These are phyloP conservation scores for Euura saliciscinereae DNA, from an alignment of 1,140 invertebrate species.

Conservation along the genomic window DNA sequence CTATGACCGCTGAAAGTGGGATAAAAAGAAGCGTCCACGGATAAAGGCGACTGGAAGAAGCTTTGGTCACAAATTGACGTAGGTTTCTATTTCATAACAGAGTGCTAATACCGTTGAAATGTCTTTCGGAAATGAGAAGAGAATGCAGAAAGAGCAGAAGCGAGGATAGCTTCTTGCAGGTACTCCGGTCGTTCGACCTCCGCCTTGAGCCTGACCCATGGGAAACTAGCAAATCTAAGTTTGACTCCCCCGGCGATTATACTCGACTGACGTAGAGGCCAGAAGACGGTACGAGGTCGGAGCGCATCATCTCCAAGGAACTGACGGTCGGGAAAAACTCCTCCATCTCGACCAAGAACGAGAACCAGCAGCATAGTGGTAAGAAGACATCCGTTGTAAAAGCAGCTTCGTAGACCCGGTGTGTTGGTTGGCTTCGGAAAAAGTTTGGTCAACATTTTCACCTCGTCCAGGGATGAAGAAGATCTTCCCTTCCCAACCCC, in stretches of 20 bases:
- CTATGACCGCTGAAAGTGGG: no score
- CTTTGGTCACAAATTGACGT: no score
- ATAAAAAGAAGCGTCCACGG: no score
- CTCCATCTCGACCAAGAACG: not conserved
- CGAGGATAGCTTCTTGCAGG: no score
- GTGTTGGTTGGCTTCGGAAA: not conserved
- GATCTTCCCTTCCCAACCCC: no score
- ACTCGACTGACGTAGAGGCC: not conserved
- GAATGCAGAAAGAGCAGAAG: no score
- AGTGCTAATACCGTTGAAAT: no score
- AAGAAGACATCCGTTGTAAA: not conserved
- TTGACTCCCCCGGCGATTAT: not conserved
- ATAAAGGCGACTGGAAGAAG: no score
- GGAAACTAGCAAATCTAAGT: conserved; percentile 5
- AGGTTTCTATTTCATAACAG: no score
- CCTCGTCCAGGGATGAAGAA: not conserved
- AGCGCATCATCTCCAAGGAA: not conserved
- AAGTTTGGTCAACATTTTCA: not conserved
- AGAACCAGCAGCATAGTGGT: no score
- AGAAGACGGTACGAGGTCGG: not conserved
- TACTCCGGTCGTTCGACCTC: no score
- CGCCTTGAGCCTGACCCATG: not conserved
- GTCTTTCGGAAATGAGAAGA: no score
- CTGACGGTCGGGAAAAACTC: not conserved
- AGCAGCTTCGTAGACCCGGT: not conserved